A percentile compares a stretch with the other conserved stretches of the same genome.
phyloP scores from a whole-genome alignment of 64 coral and sea anemone genomes.

The Pocillopora damicornis region DNA sequence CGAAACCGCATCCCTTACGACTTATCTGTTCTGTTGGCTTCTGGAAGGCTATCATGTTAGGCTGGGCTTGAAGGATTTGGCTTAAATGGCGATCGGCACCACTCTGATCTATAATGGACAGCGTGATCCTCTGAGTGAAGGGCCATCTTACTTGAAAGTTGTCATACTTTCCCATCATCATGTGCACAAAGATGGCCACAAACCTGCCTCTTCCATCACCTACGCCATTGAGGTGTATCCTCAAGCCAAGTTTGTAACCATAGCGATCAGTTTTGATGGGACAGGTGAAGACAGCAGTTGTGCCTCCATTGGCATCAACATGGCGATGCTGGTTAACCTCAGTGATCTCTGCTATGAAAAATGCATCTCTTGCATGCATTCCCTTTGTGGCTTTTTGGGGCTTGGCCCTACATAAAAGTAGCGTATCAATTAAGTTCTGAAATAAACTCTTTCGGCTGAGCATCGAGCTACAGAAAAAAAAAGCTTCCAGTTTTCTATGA shows the following conservation, averaged over 20 bases:
- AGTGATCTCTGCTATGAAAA: not conserved
- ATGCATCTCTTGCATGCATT: not conserved
- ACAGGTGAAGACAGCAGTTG: not conserved
- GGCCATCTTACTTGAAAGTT: constrained; percentile 53
- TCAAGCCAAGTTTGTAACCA: not conserved
- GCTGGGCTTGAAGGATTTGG: constrained; percentile 70
- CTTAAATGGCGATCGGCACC: constrained; percentile 72
- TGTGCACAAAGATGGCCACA: constrained; percentile 30
- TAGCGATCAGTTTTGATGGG: not conserved
- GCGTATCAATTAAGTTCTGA: not conserved
- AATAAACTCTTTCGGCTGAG: too few species aligned
- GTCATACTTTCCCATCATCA: constrained; percentile 68
- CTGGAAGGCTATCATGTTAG: constrained; percentile 66
- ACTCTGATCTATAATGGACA: constrained; percentile 80
- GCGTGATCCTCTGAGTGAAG: constrained; percentile 64
- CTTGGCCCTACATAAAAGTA: not conserved
- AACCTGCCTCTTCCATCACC: not conserved
- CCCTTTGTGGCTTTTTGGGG: not conserved
- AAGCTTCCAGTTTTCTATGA: too few species aligned
- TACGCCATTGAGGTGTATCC: not conserved
- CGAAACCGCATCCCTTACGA: not conserved
- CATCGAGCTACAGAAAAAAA: too few species aligned
- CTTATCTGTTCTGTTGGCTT: constrained; percentile 21
- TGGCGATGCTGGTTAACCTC: not conserved
- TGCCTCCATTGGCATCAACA: not conserved